Percentiles rank a stretch among this genome's conserved stretches.
phyloP scores from a whole-genome alignment of 2,797 vertebrate species.

The Momotus momota region DNA sequence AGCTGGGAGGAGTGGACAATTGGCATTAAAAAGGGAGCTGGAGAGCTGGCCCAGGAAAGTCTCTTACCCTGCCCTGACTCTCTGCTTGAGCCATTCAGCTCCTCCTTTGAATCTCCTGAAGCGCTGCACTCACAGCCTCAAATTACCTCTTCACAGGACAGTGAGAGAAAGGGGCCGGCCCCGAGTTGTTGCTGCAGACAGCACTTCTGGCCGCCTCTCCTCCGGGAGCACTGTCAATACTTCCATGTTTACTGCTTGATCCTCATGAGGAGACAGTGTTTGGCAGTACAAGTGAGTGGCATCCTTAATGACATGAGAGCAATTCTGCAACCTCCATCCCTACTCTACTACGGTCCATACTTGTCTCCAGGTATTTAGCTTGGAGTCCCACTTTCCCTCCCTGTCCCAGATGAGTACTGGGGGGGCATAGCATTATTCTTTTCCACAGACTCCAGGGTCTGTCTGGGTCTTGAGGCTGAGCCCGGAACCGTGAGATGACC shows the following conservation, averaged over 20 bases:
- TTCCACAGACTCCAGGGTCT: background rate
- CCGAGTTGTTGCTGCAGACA: fast-evolving
- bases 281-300: background rate
- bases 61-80: background rate
- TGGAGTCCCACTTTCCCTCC: background rate
- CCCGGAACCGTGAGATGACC: fast-evolving
- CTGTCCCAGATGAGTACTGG: fast-evolving
- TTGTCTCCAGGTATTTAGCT: background rate
- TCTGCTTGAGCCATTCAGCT: background rate
- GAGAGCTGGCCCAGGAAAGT: background rate
- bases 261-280: background rate
- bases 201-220: background rate
- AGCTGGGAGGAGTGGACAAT: background rate
- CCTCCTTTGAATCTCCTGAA: background rate
- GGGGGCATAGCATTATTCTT: fast-evolving
- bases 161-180: background rate
- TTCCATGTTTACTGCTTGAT: background rate
- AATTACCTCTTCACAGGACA: background rate
- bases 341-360: background rate
- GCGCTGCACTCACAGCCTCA: background rate
- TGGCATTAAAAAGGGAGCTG: background rate
- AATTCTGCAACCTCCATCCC: background rate
- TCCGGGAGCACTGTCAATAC: background rate
- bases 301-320: background rate
- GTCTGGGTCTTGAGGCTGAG: background rate